Base-by-base conservation (phyloP, 1,140 invertebrate species). In the Eriosoma lanigerum region DNA sequence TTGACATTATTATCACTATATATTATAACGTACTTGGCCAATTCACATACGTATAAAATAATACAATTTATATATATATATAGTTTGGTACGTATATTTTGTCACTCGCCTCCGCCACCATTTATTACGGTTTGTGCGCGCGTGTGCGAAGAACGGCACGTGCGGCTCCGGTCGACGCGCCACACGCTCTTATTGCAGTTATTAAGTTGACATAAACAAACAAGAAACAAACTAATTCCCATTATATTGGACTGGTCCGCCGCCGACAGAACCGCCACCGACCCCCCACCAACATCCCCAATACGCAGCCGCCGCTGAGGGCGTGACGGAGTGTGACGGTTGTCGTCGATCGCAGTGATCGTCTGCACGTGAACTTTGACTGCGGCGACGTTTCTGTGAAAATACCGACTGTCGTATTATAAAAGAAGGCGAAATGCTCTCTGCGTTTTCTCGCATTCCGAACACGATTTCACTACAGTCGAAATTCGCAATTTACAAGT, bases 121-220 rank as follows among this genome's bases (percentile, higher is more conserved):
- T 68, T 46, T 68, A 19, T 24, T 32, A 32, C n/a, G n/a, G n/a
- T 66, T 5, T 44, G 38, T 19, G 64, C 29, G 64, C 17, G 73
- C 2, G 10, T 76, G 54, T 46, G 52, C 44, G 54, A 29, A n/a
- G 38, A 44, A 26, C 56, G 75, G 75, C 75, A 78, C 75, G 75
- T 78, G 68, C 66, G 60, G 72, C 1, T 70, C 32, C 72, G 72
- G 72, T 24, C 32, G 64, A 9, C 50, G 54, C 66, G 66, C 46
- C 17, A 4, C 46, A 15, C 73, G 73, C 52, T 75, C 72, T 56
- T 75, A 62, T 78, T 48, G 75, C 75, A 48, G 75, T 78, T 78
- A 78, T 78, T 78, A 78, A 78, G 75, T 78, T 78, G 75, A 78
- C 75, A 78, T 60, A 78, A 78, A 78, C 75, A 78, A 78, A 78